phyloP scores from a whole-genome alignment of 2,888 invertebrate genomes.

The Catonia carolina region DNA sequence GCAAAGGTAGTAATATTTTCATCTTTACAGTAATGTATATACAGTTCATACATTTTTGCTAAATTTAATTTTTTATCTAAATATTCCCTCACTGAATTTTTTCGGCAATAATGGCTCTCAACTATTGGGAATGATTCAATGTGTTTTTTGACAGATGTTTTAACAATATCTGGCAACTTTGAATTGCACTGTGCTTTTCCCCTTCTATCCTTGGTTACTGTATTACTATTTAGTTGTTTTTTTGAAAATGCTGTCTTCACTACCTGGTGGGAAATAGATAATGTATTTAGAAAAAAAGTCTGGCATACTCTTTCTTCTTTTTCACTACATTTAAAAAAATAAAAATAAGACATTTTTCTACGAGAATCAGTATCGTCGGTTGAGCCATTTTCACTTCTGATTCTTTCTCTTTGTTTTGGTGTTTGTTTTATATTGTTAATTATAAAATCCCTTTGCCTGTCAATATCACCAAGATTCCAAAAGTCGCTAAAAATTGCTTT shows the following conservation, averaged over 20 bases:
- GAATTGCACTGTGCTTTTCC: not conserved
- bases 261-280: not conserved
- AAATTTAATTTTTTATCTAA: not conserved
- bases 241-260: not conserved
- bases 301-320: not conserved
- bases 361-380: not conserved
- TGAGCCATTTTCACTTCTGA: not conserved
- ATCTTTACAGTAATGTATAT: too few relatives aligned
- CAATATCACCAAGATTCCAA: not conserved
- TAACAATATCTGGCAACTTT: not conserved
- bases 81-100: not conserved
- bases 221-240: not conserved
- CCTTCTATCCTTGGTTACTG: not conserved
- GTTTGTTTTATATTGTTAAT: not conserved
- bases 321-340: not conserved
- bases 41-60: too few relatives aligned
- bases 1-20: too few relatives aligned
- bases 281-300: not conserved
- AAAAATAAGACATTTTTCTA: conserved; percentile 2
- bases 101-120: not conserved
- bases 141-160: not conserved
- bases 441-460: conserved; percentile 5
- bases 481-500: too few relatives aligned
- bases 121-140: not conserved
- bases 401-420: not conserved